Base-by-base conservation (phyloP, 1,140 invertebrate genomes). In the Neodiprion fabricii region DNA sequence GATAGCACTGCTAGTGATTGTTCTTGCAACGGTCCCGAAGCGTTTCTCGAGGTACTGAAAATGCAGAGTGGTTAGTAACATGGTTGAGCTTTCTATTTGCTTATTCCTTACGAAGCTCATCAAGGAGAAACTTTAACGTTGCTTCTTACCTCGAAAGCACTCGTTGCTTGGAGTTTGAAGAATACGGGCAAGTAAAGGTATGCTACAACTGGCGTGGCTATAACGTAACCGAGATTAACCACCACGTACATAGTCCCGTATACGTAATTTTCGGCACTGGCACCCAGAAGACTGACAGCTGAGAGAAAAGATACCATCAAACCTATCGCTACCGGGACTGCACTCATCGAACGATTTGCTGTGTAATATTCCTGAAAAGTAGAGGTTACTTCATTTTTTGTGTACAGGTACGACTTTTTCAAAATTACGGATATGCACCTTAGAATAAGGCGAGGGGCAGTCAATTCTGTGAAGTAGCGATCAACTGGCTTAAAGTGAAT, bases 231-330 rank as follows among this genome's bases (percentile, higher is more conserved):
- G 17, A 97, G 72, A 83, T 96, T 96, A 49, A 97, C 96, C 14
- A 95, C 87, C 0, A 93, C 88, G 87, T 96, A 96, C 82, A 94
- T 92, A 76, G 93, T 93, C 65, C 96, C 96, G 84, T 92, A 94
- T 75, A 90, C 91, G 84, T 97, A 97, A 86, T 93, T 95, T 87
- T 98, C 96, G 49, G 93, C 91, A 23, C 94, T 94, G 1, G 96
- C 93, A 61, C 97, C 97, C 10, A 99, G 89, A 48, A 99, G 86
- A 0, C 96, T 96, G 68, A 98, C 94, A 40, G 96, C 96, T 1
- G 97, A 98, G 93, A 99, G 96, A 84, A 98, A 98, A 75, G 96
- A 97, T 40, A 97, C 95, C 94, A 97, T 96, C 48, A 98, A 85
- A 11, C 95, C 96, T 77, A 97, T 93, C 7, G 95, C 93, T 0